Conservation (phyloP, 2,113 vertebrate species). For the Panthera uncia region DNA sequence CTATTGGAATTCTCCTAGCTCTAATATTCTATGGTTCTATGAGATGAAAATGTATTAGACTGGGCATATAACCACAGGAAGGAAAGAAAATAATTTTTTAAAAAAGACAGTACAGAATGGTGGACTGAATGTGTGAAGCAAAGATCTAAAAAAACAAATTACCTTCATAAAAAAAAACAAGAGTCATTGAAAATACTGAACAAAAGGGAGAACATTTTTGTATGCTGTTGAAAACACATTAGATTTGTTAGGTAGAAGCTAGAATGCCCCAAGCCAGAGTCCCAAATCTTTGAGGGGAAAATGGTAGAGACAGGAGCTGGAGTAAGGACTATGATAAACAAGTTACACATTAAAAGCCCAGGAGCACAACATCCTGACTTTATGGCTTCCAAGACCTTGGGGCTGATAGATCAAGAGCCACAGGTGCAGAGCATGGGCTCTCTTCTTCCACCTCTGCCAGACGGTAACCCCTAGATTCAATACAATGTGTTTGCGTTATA, state of each 20-base stretch:
- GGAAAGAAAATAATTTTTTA: background rate
- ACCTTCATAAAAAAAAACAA: slow-evolving; percentile 9
- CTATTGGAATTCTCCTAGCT: background rate
- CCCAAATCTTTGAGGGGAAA: background rate
- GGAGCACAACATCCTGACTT: background rate
- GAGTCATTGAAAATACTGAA: background rate
- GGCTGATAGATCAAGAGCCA: background rate
- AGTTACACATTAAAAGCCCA: background rate
- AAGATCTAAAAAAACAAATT: slow-evolving; percentile 5
- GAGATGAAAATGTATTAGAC: background rate
- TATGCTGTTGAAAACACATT: background rate
- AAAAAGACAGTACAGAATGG: background rate
- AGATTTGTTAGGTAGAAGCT: background rate
- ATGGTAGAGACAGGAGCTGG: background rate
- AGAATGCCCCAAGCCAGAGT: background rate
- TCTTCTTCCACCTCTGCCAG: background rate
- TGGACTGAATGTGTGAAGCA: background rate
- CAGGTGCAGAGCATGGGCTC: background rate
- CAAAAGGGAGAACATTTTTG: background rate
- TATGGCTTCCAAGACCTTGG: background rate
- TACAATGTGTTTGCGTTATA: background rate
- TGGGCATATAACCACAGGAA: background rate
- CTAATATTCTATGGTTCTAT: background rate
- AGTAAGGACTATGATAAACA: background rate
- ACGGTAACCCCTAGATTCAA: background rate